Conservation (phyloP, 2,113 vertebrate genomes). For the Lepus europaeus region DNA sequence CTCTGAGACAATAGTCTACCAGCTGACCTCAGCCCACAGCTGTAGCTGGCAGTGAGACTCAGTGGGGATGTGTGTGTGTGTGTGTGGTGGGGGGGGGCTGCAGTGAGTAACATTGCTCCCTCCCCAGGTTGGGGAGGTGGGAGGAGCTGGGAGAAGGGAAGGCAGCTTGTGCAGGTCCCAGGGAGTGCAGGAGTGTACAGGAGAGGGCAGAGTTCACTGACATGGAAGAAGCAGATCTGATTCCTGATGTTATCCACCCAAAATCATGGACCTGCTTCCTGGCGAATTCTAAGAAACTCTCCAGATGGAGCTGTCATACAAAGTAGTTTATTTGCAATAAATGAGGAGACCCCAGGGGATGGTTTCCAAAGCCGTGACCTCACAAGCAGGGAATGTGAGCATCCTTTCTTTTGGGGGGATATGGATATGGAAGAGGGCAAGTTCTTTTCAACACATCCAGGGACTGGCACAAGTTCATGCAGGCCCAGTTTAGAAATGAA, state of each 20-base stretch:
- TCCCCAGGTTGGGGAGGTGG: neutral
- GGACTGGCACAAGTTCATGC: too few species aligned
- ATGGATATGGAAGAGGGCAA: too few species aligned
- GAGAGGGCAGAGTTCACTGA: neutral
- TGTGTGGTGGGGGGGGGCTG: neutral
- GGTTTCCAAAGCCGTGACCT: too few species aligned
- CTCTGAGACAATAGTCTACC: slow-evolving; percentile 18
- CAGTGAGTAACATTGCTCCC: neutral
- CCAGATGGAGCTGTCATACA: too few species aligned
- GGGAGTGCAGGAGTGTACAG: neutral
- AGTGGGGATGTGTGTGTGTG: neutral
- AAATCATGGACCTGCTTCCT: too few species aligned
- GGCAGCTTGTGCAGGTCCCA: neutral
- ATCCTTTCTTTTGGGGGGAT: too few species aligned
- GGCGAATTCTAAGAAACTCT: too few species aligned
- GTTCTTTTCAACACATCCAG: too few species aligned
- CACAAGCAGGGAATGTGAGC: too few species aligned
- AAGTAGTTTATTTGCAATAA: too few species aligned
- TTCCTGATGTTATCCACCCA: neutral
- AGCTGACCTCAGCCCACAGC: neutral
- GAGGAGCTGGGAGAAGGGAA: neutral
- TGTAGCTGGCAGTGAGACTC: neutral
- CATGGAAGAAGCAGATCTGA: neutral
- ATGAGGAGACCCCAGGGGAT: too few species aligned
- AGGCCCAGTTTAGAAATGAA: too few species aligned